These are phyloP conservation scores for Drosophila suzukii DNA, from an alignment of 1,140 invertebrate species.

Conservation along the genomic window DNA sequence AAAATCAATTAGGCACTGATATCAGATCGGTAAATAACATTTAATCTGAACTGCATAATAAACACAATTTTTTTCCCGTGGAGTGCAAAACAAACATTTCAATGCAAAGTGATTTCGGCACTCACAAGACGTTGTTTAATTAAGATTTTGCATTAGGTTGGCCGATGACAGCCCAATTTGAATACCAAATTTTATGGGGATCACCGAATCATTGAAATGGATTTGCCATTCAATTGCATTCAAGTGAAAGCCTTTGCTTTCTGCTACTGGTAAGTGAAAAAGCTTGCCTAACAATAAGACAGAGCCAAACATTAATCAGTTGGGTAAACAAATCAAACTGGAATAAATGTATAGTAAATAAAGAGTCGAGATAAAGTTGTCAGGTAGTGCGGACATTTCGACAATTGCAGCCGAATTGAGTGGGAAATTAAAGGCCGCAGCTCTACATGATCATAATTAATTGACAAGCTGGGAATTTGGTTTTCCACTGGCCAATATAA, in stretches of 20 bases:
- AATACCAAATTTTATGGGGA: slow-evolving; percentile 32
- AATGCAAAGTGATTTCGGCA: slow-evolving; percentile 27
- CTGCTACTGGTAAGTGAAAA: slow-evolving; percentile 20
- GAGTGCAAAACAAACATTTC: slow-evolving; percentile 14
- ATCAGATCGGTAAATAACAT: background rate
- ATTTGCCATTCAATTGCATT: slow-evolving; percentile 22
- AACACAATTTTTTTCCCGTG: slow-evolving; percentile 6
- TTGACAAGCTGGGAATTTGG: slow-evolving; percentile 47
- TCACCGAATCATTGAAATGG: slow-evolving; percentile 16
- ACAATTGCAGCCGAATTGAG: slow-evolving; percentile 51
- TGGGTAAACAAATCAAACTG: slow-evolving; percentile 52
- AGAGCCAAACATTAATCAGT: slow-evolving; percentile 64
- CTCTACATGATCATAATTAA: slow-evolving; percentile 66
- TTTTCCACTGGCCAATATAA: slow-evolving; percentile 40
- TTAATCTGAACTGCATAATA: slow-evolving; percentile 1
- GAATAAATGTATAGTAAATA: slow-evolving; percentile 37
- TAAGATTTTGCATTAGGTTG: slow-evolving; percentile 21
- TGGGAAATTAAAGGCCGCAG: slow-evolving; percentile 55
- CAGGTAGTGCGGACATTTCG: slow-evolving; percentile 16
- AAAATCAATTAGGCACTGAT: background rate
- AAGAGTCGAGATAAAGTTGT: slow-evolving; percentile 32
- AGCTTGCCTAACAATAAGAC: slow-evolving; percentile 35
- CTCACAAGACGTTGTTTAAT: slow-evolving; percentile 29
- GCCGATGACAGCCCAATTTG: slow-evolving; percentile 26
- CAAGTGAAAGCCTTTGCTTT: slow-evolving; percentile 25